phyloP scores from a whole-genome alignment of 1,140 invertebrate species.

The Zophobas morio region DNA sequence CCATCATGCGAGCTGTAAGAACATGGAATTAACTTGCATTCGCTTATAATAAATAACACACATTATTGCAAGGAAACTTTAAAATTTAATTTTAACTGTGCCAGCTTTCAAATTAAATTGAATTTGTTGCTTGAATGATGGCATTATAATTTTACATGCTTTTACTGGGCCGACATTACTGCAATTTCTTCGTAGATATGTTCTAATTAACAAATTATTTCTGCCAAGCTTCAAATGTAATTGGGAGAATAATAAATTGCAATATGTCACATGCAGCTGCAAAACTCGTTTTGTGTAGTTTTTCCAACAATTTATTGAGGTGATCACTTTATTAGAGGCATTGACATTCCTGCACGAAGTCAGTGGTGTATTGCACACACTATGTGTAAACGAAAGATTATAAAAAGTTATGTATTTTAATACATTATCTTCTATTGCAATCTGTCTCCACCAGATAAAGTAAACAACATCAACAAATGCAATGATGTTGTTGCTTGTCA shows the following conservation, averaged over 20 bases:
- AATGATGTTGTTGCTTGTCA: too few species aligned
- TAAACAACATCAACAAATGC: too few species aligned
- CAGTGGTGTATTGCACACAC: too few species aligned
- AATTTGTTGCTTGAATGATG: slow-evolving; percentile 14
- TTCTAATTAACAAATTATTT: slow-evolving; percentile 26
- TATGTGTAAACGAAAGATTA: too few species aligned
- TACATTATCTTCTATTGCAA: too few species aligned
- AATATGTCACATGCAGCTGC: slow-evolving; percentile 24
- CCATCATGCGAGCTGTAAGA: neutral
- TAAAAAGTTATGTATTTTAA: too few species aligned
- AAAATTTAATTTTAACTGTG: neutral
- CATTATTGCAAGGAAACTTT: neutral
- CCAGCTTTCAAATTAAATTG: neutral
- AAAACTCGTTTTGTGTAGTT: slow-evolving; percentile 12
- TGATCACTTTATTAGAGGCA: slow-evolving; percentile 31
- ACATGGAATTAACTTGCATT: slow-evolving; percentile 17
- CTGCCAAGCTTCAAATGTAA: neutral
- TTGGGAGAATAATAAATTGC: slow-evolving; percentile 16
- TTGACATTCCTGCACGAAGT: slow-evolving; percentile 18
- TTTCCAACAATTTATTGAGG: slow-evolving; percentile 33
- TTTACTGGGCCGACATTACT: slow-evolving; percentile 6
- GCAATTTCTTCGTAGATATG: neutral
- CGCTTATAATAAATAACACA: slow-evolving; percentile 11
- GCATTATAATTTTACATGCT: slow-evolving; percentile 23
- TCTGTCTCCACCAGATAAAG: too few species aligned